These are phyloP conservation scores for Andinoacara biseriatus DNA, from an alignment of 2,113 vertebrate genomes.

Conservation along the genomic window DNA sequence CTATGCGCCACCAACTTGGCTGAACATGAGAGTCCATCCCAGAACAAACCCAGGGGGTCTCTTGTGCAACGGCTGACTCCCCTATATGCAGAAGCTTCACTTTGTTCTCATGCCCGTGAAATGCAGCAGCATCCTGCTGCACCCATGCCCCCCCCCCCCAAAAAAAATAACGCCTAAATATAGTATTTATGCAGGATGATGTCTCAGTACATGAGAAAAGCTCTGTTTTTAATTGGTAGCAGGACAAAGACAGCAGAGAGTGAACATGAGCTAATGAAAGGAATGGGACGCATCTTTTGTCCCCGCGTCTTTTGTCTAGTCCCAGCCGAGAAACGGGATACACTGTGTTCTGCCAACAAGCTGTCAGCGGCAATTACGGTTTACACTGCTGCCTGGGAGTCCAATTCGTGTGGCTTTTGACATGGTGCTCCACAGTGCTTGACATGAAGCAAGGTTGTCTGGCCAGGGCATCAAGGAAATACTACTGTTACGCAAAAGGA, in stretches of 20 bases:
- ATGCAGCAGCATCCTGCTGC: neutral
- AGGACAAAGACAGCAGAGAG: slow-evolving; percentile 28
- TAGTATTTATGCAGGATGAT: slow-evolving; percentile 17
- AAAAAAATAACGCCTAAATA: slow-evolving; percentile 29
- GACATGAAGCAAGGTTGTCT: slow-evolving; percentile 23
- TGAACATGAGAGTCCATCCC: slow-evolving; percentile 40
- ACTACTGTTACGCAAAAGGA: neutral
- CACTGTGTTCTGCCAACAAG: slow-evolving; percentile 75
- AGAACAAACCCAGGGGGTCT: slow-evolving; percentile 45
- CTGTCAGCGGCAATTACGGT: slow-evolving; percentile 71
- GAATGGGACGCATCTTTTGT: slow-evolving; percentile 63
- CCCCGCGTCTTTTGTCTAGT: slow-evolving; percentile 57
- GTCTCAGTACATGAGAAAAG: slow-evolving; percentile 21
- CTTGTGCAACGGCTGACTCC: slow-evolving; percentile 18
- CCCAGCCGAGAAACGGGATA: slow-evolving; percentile 67
- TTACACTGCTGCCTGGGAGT: slow-evolving; percentile 61
- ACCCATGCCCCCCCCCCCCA: neutral
- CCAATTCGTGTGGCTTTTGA: slow-evolving; percentile 63
- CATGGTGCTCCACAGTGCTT: slow-evolving; percentile 39
- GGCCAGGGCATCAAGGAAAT: slow-evolving; percentile 29
- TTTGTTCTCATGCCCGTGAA: slow-evolving; percentile 42
- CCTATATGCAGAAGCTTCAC: slow-evolving; percentile 26
- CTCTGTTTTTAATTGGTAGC: slow-evolving; percentile 71
- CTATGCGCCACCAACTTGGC: slow-evolving; percentile 56
- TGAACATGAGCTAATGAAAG: slow-evolving; percentile 66